A percentile compares a stretch with the other conserved stretches of the same genome.
Conservation (phyloP, 2,888 invertebrate species). For the Drosophila lutescens region DNA sequence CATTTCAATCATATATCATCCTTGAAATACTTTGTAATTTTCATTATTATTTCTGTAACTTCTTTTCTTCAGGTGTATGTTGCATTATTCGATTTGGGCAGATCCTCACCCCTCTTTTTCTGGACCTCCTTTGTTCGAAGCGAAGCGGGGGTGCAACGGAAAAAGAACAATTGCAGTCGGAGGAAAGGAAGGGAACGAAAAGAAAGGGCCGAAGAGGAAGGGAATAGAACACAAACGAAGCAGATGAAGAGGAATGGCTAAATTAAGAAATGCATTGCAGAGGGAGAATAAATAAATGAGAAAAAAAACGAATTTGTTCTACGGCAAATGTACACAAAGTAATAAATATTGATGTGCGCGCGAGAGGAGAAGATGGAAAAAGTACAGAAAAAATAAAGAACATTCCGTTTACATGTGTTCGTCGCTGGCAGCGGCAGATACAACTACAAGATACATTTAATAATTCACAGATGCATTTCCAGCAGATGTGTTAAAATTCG, state of each 20-base stretch:
- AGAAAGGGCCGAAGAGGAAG: constrained; percentile 9
- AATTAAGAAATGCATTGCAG: constrained; percentile 77
- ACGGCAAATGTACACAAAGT: constrained; percentile 58
- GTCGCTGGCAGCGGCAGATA: constrained; percentile 22
- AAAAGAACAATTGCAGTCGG: constrained; percentile 35
- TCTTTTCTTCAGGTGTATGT: not conserved
- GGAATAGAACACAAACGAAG: constrained; percentile 35
- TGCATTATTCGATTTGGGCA: constrained; percentile 29
- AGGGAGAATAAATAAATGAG: constrained; percentile 58
- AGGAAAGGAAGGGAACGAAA: not conserved
- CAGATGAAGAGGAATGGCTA: constrained; percentile 61
- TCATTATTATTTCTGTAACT: no score
- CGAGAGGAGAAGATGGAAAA: constrained; percentile 26
- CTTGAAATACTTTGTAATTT: no score
- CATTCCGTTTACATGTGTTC: constrained; percentile 75
- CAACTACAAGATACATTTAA: constrained; percentile 61
- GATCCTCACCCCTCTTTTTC: constrained; percentile 19
- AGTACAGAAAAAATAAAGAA: constrained; percentile 32
- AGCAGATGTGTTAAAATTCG: constrained; percentile 84
- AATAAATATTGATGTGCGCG: constrained; percentile 76
- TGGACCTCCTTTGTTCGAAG: constrained; percentile 14
- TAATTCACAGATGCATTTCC: constrained; percentile 79
- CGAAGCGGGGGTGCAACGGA: constrained; percentile 42
- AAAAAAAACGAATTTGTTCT: constrained; percentile 42
- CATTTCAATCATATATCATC: no score